Percentiles rank a stretch among this genome's conserved stretches.
phyloP scores from a whole-genome alignment of 2,888 invertebrate species.

The Mellilla xanthometata region DNA sequence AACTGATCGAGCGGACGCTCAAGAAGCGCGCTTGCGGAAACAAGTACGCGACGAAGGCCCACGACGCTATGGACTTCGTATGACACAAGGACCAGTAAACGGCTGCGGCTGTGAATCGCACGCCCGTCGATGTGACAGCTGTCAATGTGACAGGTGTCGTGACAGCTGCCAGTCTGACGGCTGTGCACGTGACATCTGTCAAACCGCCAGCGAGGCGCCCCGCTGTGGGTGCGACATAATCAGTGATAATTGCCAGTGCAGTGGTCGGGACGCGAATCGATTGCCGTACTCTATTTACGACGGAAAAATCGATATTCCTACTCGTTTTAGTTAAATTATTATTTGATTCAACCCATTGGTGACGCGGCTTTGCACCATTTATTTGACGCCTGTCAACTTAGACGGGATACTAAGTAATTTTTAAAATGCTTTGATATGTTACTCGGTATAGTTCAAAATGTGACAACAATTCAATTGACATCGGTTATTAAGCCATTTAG shows the following conservation, averaged over 20 bases:
- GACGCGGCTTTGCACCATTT: no score
- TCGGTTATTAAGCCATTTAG: no score
- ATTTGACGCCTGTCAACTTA: no score
- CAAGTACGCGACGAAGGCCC: constrained; percentile 68
- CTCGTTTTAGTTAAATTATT: constrained; percentile 37
- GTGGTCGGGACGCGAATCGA: constrained; percentile 19
- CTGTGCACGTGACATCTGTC: constrained; percentile 14
- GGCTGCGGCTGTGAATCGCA: constrained; percentile 4
- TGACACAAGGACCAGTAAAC: constrained; percentile 84
- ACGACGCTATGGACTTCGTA: constrained; percentile 87
- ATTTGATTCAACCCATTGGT: not conserved
- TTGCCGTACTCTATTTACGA: constrained; percentile 49
- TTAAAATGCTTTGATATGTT: no score
- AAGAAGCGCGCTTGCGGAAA: constrained; percentile 76
- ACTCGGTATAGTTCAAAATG: no score
- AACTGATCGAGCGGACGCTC: constrained; percentile 89
- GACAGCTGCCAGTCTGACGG: constrained; percentile 24
- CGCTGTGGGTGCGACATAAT: constrained; percentile 27
- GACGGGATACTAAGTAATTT: no score
- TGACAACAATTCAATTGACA: no score
- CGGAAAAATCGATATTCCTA: constrained; percentile 53
- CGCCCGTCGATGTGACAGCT: constrained; percentile 23
- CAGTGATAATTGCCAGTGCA: constrained; percentile 40
- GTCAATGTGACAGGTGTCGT: no score
- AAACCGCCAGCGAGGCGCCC: constrained; percentile 27